These are phyloP conservation scores for Pangasius sanitwongsei DNA, from an alignment of 2,797 vertebrate genomes.

Conservation along the genomic window DNA sequence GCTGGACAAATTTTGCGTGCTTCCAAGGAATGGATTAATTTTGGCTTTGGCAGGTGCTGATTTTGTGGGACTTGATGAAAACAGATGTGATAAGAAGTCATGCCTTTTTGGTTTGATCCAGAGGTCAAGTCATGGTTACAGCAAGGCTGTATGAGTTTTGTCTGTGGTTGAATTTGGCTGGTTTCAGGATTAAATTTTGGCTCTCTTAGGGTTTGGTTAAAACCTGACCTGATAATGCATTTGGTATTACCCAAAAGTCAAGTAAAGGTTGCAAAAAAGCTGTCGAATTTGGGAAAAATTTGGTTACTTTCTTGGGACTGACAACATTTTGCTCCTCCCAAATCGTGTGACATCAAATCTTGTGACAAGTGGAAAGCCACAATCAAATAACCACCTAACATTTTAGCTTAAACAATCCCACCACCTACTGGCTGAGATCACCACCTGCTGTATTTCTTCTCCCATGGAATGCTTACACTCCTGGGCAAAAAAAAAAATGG, in stretches of 20 bases:
- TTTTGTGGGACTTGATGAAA: constrained; percentile 9
- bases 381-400: not conserved
- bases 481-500: no score
- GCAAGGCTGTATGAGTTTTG: constrained; percentile 1
- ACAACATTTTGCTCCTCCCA: not conserved
- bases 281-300: not conserved
- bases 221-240: not conserved
- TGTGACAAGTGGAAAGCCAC: not conserved
- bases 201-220: constrained; percentile 14
- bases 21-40: constrained; percentile 27
- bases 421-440: constrained; percentile 29
- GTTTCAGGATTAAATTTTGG: not conserved
- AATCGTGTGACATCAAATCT: not conserved
- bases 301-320: not conserved
- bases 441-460: constrained; percentile 14
- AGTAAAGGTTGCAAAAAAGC: not conserved
- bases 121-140: constrained; percentile 23
- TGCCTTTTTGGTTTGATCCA: constrained; percentile 18
- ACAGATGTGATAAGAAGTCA: constrained; percentile 23
- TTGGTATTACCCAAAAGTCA: not conserved
- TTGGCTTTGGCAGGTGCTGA: constrained; percentile 5
- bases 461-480: not conserved
- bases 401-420: constrained; percentile 27
- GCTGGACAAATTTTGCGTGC: constrained; percentile 7
- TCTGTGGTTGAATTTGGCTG: not conserved